Conservation (phyloP, 53 echinoderm and acorn worm genomes). For the Arbacia lixula region DNA sequence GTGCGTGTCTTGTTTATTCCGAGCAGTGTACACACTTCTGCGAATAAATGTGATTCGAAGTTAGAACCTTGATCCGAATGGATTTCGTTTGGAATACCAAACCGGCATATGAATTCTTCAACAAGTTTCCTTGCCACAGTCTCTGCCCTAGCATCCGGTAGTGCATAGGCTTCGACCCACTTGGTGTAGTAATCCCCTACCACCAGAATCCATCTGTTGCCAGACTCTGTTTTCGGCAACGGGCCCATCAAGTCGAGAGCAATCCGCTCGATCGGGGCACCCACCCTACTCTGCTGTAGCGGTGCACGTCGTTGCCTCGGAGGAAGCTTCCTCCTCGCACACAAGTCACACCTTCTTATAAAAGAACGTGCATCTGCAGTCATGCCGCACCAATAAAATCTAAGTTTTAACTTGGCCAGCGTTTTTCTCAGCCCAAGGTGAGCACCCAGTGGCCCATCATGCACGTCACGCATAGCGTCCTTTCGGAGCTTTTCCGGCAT, state of each 20-base stretch:
- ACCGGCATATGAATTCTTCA: conserved; percentile 40
- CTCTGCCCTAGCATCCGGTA: conserved; percentile 38
- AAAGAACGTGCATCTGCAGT: conserved; percentile 43
- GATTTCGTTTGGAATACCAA: conserved; percentile 38
- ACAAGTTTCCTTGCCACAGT: conserved; percentile 54
- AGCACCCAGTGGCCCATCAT: conserved; percentile 49
- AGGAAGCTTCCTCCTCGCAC: conserved; percentile 63
- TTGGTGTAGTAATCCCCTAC: conserved; percentile 55
- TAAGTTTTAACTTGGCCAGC: conserved; percentile 22
- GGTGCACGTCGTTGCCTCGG: conserved; percentile 48
- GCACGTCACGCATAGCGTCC: conserved; percentile 35
- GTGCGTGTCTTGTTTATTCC: conserved; percentile 54
- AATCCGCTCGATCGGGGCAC: conserved; percentile 32
- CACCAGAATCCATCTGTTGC: conserved; percentile 41
- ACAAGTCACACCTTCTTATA: conserved; percentile 39
- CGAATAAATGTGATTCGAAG: background rate
- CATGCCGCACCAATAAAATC: conserved; percentile 61
- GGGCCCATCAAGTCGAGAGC: conserved; percentile 49
- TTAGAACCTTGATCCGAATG: conserved; percentile 39
- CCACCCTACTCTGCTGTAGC: conserved; percentile 26
- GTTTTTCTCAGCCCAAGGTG: conserved; percentile 66
- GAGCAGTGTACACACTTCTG: conserved; percentile 41
- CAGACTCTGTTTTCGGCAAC: conserved; percentile 19
- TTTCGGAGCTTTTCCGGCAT: conserved; percentile 30
- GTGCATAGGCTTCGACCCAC: conserved; percentile 51